Evolutionary conservation across 2,888 invertebrate species (phyloP).

Genomic region (Bembecia ichneumoniformis): DNA sequence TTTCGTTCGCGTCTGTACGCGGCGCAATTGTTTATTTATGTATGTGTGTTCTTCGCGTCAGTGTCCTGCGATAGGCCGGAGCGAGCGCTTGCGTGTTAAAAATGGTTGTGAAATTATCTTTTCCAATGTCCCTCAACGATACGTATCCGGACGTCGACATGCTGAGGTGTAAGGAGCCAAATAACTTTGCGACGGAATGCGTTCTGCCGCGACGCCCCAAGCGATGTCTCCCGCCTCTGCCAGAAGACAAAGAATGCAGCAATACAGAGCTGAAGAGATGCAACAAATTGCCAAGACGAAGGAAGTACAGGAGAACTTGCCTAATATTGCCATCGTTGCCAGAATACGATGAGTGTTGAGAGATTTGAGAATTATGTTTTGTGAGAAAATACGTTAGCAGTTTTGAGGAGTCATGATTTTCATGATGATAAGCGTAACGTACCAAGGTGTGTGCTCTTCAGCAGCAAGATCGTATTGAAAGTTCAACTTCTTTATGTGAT

Average conservation of each 20-base stretch:
- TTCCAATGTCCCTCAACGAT: slow-evolving; percentile 27
- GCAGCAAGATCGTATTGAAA: too few species aligned
- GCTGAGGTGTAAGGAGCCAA: slow-evolving; percentile 47
- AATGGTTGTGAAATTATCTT: slow-evolving; percentile 51
- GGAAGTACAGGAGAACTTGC: slow-evolving; percentile 43
- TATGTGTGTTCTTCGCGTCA: background rate
- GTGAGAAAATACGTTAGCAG: too few species aligned
- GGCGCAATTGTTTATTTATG: too few species aligned
- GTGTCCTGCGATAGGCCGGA: slow-evolving; percentile 9
- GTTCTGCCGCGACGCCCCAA: slow-evolving; percentile 48
- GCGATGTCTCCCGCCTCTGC: slow-evolving; percentile 45
- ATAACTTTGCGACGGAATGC: slow-evolving; percentile 47
- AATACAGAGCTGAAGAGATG: slow-evolving; percentile 43
- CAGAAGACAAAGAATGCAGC: slow-evolving; percentile 58
- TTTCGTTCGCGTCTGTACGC: background rate
- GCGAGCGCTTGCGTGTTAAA: slow-evolving; percentile 30
- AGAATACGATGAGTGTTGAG: slow-evolving; percentile 57
- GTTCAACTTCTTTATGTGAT: too few species aligned
- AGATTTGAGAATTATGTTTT: background rate
- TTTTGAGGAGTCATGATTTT: too few species aligned
- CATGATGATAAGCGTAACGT: too few species aligned
- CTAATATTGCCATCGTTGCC: slow-evolving; percentile 45
- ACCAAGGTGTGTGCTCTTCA: too few species aligned
- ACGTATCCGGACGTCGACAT: slow-evolving; percentile 51
- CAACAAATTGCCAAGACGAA: slow-evolving; percentile 31